phyloP scores from a whole-genome alignment of 1,140 invertebrate genomes.

The Lucilia sericata region DNA sequence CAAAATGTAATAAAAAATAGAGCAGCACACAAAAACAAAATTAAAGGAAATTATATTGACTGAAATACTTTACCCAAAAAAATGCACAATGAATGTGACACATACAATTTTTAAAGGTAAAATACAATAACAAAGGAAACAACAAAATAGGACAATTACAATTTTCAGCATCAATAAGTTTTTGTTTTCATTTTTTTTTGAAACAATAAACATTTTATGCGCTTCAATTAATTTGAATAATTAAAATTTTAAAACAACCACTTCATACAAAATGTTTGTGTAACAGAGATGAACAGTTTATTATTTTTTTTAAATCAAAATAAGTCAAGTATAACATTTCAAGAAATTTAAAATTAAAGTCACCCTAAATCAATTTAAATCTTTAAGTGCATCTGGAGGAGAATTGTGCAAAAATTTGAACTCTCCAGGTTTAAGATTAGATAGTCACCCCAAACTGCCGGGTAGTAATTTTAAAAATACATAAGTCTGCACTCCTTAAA shows the following conservation, averaged over 20 bases:
- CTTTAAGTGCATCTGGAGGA: no score
- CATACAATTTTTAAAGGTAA: neutral
- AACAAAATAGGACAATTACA: neutral
- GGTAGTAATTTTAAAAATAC: no score
- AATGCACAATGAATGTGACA: neutral
- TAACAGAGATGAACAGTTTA: no score
- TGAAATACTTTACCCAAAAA: neutral
- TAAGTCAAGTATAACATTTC: no score
- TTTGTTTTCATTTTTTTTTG: neutral
- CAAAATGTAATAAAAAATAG: neutral
- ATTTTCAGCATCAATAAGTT: slow-evolving; percentile 17
- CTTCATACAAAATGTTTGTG: no score
- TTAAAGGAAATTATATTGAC: neutral
- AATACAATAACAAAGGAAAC: neutral
- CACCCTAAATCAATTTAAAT: no score
- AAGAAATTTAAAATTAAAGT: no score
- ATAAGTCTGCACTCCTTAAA: no score
- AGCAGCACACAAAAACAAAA: neutral
- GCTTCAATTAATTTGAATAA: neutral
- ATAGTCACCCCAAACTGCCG: no score
- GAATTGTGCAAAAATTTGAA: no score
- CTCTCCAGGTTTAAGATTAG: no score
- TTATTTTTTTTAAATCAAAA: no score
- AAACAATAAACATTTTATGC: neutral
- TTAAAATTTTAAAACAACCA: neutral